Base-by-base conservation (phyloP, 1,140 invertebrate species). In the Heliothis subflexa region DNA sequence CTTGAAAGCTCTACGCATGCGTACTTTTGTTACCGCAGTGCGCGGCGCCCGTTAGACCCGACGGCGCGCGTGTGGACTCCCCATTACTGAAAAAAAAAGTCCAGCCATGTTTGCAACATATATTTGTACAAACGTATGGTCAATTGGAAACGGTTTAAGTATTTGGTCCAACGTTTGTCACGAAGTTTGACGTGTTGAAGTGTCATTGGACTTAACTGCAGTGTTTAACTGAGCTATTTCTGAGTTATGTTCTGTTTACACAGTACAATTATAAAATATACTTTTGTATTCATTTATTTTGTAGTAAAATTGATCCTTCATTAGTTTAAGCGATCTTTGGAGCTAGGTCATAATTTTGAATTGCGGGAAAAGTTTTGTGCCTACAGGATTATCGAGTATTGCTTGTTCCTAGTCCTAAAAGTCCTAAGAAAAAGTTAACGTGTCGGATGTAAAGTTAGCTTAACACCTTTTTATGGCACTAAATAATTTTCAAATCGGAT, bases 11-110 rank as follows among this genome's bases (percentile, higher is more conserved):
- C 33, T n/a, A 81, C 79, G 79, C 79, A 81, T 81, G 79, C 79
- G 79, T 78, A 78, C 80, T 86, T 57, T 62, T 28, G 80, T 78
- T 88, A 88, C 86, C 87, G 87, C 86, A 88, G 87, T 88, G 87
- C 87, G 87, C 87, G 87, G 87, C 87, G 87, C 87, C 87, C 80
- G 71, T 70, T 64, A 83, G 87, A 84, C 85, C 57, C 57, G 81
- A 71, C 64, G 54, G 73, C 70, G 80, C 85, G 83, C 85, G 85
- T 87, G 85, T 83, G 82, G 78, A 78, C 81, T 74, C 73, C 79
- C 83, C 87, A 88, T 86, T 88, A 88, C 82, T 25, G 82, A 85
- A 85, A 85, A 76, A 50, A 75, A 75, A 52, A 74, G 57, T 75
- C 47, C 47, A 64, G 18, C 59, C 81, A 87, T 83, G 83, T 83